These are phyloP conservation scores for Chelmon rostratus DNA, from an alignment of 2,797 vertebrate genomes.

Conservation along the genomic window DNA sequence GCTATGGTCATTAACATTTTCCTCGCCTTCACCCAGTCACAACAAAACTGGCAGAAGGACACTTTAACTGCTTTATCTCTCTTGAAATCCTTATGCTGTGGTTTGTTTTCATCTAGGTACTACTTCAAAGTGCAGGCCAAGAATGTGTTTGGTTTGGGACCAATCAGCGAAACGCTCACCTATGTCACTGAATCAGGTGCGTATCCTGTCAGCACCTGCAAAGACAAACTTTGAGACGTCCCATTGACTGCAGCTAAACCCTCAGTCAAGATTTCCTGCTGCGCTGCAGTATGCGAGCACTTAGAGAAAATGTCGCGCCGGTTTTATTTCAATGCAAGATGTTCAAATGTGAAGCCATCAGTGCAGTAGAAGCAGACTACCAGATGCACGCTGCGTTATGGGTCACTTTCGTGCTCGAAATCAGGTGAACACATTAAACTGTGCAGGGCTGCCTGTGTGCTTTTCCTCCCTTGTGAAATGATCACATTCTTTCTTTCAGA, in stretches of 20 bases:
- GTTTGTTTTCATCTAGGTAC: constrained; percentile 87
- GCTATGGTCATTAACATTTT: constrained; percentile 64
- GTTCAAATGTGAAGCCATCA: constrained; percentile 28
- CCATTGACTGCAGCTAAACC: constrained; percentile 21
- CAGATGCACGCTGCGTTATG: constrained; percentile 50
- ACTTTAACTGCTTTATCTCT: constrained; percentile 37
- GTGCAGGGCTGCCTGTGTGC: constrained; percentile 40
- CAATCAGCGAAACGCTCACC: constrained; percentile 92
- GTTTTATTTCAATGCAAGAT: constrained; percentile 26
- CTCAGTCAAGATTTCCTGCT: not conserved
- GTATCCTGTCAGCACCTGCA: constrained; percentile 48
- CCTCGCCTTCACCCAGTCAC: constrained; percentile 46
- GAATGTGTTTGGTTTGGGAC: constrained; percentile 95
- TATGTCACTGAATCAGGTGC: constrained; percentile 98
- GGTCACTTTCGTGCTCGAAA: constrained; percentile 35
- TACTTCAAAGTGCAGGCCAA: constrained; percentile 99
- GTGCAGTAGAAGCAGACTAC: constrained; percentile 18
- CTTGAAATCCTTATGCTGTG: constrained; percentile 36
- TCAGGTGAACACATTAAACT: constrained; percentile 61
- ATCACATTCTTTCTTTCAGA: constrained; percentile 85
- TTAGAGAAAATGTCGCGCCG: not conserved
- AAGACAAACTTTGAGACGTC: constrained; percentile 20
- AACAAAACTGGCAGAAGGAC: constrained; percentile 48
- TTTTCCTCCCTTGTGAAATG: constrained; percentile 62
- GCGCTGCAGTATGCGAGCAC: not conserved